Conservation (phyloP, 23 tunicate species). For the Styela clava region DNA sequence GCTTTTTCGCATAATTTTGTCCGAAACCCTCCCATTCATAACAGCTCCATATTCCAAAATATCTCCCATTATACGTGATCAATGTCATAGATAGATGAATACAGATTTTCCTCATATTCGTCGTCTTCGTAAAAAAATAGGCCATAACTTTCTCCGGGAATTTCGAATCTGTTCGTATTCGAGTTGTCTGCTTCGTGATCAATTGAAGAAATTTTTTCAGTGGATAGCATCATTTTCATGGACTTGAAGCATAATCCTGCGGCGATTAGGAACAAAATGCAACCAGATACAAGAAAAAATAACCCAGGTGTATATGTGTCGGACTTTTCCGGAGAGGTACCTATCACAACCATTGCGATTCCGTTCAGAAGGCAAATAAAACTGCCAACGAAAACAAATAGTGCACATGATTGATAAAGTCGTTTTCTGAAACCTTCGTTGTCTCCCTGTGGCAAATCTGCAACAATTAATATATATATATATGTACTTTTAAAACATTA, state of each 20-base stretch:
- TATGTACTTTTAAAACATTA: too few species aligned
- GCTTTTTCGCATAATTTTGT: too few species aligned
- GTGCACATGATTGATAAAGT: not conserved
- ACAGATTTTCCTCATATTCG: not conserved
- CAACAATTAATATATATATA: not conserved
- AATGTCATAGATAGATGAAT: not conserved
- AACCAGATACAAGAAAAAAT: not conserved
- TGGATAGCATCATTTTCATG: not conserved
- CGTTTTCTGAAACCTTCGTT: not conserved
- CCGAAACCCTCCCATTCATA: too few species aligned
- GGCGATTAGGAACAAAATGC: not conserved
- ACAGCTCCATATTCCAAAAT: too few species aligned
- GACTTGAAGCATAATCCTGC: not conserved
- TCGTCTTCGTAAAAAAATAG: too few species aligned
- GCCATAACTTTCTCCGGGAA: too few species aligned
- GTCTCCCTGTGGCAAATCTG: not conserved
- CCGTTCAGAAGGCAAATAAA: not conserved
- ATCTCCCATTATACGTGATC: too few species aligned
- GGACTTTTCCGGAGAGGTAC: not conserved
- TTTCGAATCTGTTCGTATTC: too few species aligned
- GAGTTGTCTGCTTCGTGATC: too few species aligned
- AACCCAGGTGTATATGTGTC: conserved; percentile 1
- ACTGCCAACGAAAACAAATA: not conserved
- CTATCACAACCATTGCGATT: conserved; percentile 3
- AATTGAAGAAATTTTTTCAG: too few species aligned